Percentiles rank a stretch among this genome's conserved stretches.
These are phyloP conservation scores for Cossypha heuglini DNA, from an alignment of 2,797 vertebrate genomes.

Conservation along the genomic window DNA sequence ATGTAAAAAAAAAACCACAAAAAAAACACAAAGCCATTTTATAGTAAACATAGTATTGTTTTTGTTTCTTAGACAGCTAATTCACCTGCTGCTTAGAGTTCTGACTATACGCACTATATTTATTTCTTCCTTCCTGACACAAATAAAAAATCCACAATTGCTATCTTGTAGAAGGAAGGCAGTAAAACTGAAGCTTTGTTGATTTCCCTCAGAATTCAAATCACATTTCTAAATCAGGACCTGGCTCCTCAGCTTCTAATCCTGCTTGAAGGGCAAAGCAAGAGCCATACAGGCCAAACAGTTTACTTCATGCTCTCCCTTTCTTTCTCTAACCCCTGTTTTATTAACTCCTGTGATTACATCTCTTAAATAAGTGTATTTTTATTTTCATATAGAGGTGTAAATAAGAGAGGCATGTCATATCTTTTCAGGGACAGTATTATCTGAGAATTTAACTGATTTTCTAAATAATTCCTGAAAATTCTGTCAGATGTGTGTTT, in stretches of 20 bases:
- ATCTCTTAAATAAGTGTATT: not conserved
- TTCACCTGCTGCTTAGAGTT: not conserved
- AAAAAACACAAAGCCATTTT: not conserved
- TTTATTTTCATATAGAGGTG: not conserved
- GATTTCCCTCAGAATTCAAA: not conserved
- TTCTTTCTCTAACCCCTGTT: not conserved
- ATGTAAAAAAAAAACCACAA: not conserved
- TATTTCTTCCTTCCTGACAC: not conserved
- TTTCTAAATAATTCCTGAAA: not conserved
- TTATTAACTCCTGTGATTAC: not conserved
- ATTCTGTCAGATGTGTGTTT: fast-evolving
- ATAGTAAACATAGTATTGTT: fast-evolving
- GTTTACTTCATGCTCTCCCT: not conserved
- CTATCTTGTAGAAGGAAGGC: not conserved
- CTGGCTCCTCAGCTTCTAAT: not conserved
- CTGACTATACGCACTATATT: not conserved
- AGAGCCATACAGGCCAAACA: not conserved
- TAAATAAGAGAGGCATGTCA: not conserved
- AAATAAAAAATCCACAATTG: not conserved
- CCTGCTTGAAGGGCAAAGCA: not conserved
- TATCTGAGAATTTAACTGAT: not conserved
- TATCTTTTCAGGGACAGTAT: not conserved
- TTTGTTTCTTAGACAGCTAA: not conserved
- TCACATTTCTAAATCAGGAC: not conserved
- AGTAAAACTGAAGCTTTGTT: not conserved